Evolutionary conservation across 2,113 vertebrate genomes (phyloP), one percentile per base, ranked within the genome.

Genomic region (Paracanthobrama guichenoti): DNA sequence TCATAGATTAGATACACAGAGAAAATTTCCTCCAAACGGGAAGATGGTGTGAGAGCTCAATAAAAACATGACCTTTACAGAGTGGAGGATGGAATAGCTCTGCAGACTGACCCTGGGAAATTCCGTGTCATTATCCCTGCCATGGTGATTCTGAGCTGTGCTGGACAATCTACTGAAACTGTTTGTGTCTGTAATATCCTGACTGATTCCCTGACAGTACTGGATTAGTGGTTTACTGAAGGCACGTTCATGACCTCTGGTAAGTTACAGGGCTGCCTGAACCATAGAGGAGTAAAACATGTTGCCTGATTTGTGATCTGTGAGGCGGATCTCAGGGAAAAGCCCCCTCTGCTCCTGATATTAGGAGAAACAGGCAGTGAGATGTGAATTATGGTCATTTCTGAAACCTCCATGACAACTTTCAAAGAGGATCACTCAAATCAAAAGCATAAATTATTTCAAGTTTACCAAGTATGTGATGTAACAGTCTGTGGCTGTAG

Each of bases 171-270:
- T 90, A 89, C 72, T 79, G 6, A 79, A 79, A 62, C 76, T 14
- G 76, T 35, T 44, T 88, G 86, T 89, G 86, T 86, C 89, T 89
- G 83, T 92, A 89, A 91, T 91, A 91, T 90, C 84, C 87, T 84
- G 86, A 85, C 87, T 76, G 82, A 78, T 77, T 85, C 89, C 89
- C 84, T 86, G 82, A 83, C 84, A 87, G 85, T 75, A 91, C 90
- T 89, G 90, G 88, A 91, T 92, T 92, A 92, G 88, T 85, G 84
- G 31, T 90, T 90, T 88, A 66, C 75, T 78, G 64, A 83, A 88
- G 75, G 88, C 84, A 85, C 85, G 18, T 50, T 50, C 18, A 20
- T 88, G 86, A 48, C 76, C 86, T 89, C 85, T 85, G 82, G 73
- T 84, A 64, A 16, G 9, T 55, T 55, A 22, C 18, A 55, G 53